Conservation (phyloP, 2,888 invertebrate genomes). For the Drosophila leonis region DNA sequence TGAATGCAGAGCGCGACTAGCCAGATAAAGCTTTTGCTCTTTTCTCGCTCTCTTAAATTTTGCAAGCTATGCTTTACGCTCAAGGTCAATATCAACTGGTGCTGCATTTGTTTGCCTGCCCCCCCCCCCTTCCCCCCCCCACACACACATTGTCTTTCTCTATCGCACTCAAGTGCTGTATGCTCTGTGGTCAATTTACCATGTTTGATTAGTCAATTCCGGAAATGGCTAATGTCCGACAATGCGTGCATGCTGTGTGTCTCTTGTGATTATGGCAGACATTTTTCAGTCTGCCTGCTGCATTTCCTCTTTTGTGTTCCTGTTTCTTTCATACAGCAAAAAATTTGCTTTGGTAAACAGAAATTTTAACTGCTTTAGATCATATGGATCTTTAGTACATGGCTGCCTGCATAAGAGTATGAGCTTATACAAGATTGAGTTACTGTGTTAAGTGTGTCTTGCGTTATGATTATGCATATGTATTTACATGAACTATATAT, state of each 20-base stretch:
- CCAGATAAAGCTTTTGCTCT: slow-evolving; percentile 14
- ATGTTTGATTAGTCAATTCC: background rate
- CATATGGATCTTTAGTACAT: background rate
- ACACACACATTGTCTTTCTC: background rate
- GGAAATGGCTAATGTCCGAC: background rate
- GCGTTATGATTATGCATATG: background rate
- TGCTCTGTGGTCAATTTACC: background rate
- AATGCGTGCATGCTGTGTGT: background rate
- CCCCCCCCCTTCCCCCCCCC: no score
- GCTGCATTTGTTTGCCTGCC: background rate
- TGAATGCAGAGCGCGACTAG: background rate
- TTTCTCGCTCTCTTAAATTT: background rate
- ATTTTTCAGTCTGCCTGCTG: background rate
- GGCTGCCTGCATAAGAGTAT: background rate
- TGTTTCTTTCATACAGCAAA: background rate
- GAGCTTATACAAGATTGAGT: background rate
- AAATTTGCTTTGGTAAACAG: background rate
- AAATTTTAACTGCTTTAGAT: background rate
- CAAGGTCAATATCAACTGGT: slow-evolving; percentile 52
- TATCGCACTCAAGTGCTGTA: no score
- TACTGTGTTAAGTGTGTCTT: background rate
- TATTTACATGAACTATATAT: no score
- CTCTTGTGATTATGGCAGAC: background rate
- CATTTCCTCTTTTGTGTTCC: background rate
- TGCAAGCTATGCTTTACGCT: background rate